phyloP scores from a whole-genome alignment of 2,888 invertebrate genomes.

The Calliopum simillimum region DNA sequence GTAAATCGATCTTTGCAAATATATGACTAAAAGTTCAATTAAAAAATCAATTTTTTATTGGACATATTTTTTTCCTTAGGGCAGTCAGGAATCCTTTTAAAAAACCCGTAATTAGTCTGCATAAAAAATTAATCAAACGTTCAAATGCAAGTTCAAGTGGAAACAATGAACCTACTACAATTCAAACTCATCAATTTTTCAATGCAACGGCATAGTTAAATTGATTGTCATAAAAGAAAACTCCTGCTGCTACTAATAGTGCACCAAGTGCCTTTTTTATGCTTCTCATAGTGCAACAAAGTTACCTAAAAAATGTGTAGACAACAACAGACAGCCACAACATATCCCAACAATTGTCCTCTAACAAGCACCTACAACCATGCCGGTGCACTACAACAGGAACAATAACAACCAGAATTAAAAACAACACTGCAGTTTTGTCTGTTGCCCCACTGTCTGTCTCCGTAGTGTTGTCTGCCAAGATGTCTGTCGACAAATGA shows the following conservation, averaged over 20 bases:
- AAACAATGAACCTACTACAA: constrained; percentile 16
- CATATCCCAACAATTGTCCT: neutral
- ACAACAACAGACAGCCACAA: constrained; percentile 9
- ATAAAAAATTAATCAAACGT: constrained; percentile 9
- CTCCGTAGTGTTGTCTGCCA: neutral
- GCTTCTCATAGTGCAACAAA: neutral
- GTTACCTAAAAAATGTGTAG: no score
- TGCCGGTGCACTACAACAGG: neutral
- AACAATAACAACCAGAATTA: neutral
- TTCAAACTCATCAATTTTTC: neutral
- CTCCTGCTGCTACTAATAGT: neutral
- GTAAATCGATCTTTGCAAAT: no score
- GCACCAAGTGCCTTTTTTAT: constrained; percentile 1
- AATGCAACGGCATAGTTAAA: neutral
- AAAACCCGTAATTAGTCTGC: neutral
- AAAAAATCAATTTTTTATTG: no score
- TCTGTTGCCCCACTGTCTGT: neutral
- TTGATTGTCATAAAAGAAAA: neutral
- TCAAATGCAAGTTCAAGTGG: constrained; percentile 12
- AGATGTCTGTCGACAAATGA: constrained; percentile 1
- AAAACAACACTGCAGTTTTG: neutral
- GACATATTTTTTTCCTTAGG: no score
- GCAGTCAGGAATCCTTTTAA: no score
- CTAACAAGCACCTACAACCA: neutral
- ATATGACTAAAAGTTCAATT: no score